These are phyloP conservation scores for Anseranas semipalmata DNA, from an alignment of 2,113 vertebrate species.

Conservation along the genomic window DNA sequence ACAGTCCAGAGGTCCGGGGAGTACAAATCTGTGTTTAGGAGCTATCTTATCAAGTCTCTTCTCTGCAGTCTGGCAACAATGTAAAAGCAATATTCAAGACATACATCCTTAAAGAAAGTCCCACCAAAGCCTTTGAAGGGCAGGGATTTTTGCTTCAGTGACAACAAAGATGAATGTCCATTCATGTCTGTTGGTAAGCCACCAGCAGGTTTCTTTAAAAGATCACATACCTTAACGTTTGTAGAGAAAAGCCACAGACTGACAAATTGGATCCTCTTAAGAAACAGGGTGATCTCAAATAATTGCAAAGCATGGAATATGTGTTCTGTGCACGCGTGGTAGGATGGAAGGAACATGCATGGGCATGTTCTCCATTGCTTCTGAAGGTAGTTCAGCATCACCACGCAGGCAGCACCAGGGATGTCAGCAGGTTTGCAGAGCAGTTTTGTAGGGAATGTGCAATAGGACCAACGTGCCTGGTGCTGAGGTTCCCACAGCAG, in stretches of 20 bases:
- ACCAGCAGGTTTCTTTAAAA: neutral
- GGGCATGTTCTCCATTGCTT: neutral
- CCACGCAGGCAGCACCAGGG: neutral
- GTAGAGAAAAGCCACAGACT: neutral
- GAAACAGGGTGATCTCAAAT: neutral
- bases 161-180: neutral
- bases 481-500: neutral
- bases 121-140: accelerated
- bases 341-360: neutral
- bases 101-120: neutral
- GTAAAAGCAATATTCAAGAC: neutral
- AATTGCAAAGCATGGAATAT: neutral
- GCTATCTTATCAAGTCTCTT: neutral
- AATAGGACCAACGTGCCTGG: neutral
- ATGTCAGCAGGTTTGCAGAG: neutral
- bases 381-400: neutral
- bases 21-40: neutral
- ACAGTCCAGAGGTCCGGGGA: accelerated
- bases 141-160: neutral
- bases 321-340: neutral
- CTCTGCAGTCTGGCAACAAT: neutral
- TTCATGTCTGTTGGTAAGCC: neutral
- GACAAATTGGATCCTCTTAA: neutral
- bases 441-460: neutral
- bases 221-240: neutral